Conservation (phyloP, 2,888 invertebrate species). For the Philopedon plagiatum region DNA sequence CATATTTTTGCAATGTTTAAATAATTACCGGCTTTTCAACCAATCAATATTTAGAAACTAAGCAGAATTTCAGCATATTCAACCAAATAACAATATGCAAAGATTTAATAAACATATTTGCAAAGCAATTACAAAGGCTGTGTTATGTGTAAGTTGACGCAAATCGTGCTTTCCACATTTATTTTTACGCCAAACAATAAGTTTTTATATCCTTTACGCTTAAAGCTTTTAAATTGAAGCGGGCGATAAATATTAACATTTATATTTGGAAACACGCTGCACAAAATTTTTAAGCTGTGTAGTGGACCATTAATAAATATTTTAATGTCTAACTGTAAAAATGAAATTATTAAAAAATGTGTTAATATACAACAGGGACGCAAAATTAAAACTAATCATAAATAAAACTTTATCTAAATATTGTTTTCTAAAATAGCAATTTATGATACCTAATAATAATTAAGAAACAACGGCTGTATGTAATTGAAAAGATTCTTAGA, state of each 20-base stretch:
- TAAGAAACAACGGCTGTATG: too few relatives aligned
- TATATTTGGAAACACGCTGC: too few relatives aligned
- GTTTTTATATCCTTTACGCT: constrained; percentile 26
- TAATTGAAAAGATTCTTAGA: too few relatives aligned
- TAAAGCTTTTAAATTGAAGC: constrained; percentile 16
- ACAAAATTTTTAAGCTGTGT: too few relatives aligned
- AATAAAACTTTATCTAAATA: too few relatives aligned
- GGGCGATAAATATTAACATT: constrained; percentile 17
- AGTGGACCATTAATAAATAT: too few relatives aligned
- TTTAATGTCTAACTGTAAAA: too few relatives aligned
- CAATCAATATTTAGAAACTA: constrained; percentile 35
- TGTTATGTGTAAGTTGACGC: constrained; percentile 36
- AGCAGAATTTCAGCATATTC: constrained; percentile 21
- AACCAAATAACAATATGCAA: constrained; percentile 12
- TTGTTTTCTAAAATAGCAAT: too few relatives aligned
- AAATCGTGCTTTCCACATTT: constrained; percentile 25
- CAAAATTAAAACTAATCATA: too few relatives aligned
- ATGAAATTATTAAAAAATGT: too few relatives aligned
- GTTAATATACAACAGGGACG: too few relatives aligned
- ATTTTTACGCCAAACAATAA: constrained; percentile 26
- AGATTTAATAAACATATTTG: constrained; percentile 27
- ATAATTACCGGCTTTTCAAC: constrained; percentile 23
- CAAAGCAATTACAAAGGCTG: constrained; percentile 28
- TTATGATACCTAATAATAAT: too few relatives aligned
- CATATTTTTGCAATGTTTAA: constrained; percentile 35